phyloP scores from a whole-genome alignment of 2,797 vertebrate species.

The Schizothorax lantsangensis region DNA sequence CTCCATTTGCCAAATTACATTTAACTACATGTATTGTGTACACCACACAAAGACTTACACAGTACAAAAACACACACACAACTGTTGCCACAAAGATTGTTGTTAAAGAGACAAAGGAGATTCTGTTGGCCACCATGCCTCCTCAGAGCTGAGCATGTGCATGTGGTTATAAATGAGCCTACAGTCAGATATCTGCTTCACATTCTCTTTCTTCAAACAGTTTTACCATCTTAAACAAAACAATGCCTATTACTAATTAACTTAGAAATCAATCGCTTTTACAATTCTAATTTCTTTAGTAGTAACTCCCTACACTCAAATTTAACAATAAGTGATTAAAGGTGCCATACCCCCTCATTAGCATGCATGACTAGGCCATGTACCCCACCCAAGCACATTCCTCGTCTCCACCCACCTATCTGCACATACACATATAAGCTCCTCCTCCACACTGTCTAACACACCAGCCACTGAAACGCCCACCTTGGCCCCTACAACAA shows the following conservation, averaged over 20 bases:
- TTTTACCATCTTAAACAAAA: not conserved
- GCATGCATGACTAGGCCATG: slow-evolving; percentile 29
- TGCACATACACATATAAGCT: slow-evolving; percentile 15
- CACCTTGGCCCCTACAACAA: not conserved
- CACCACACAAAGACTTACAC: slow-evolving; percentile 36
- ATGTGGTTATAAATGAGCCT: not conserved
- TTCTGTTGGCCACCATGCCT: slow-evolving; percentile 12
- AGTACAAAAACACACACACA: slow-evolving; percentile 3
- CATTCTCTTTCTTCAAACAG: not conserved
- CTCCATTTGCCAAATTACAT: not conserved
- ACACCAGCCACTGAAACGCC: not conserved
- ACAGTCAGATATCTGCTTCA: not conserved
- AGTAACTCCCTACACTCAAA: not conserved
- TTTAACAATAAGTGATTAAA: not conserved
- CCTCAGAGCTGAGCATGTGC: slow-evolving; percentile 12
- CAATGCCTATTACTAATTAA: not conserved
- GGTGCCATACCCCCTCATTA: not conserved
- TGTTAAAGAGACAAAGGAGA: slow-evolving; percentile 36
- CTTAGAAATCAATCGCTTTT: not conserved
- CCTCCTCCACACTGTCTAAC: slow-evolving; percentile 13
- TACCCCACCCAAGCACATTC: slow-evolving; percentile 34
- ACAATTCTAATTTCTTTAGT: not conserved
- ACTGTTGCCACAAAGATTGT: slow-evolving; percentile 1
- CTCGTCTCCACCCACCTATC: slow-evolving; percentile 19
- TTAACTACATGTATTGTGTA: slow-evolving; percentile 25